A percentile compares a stretch with the other conserved stretches of the same genome.
phyloP scores from a whole-genome alignment of 2,888 invertebrate species.

The Pedicia rivosa region DNA sequence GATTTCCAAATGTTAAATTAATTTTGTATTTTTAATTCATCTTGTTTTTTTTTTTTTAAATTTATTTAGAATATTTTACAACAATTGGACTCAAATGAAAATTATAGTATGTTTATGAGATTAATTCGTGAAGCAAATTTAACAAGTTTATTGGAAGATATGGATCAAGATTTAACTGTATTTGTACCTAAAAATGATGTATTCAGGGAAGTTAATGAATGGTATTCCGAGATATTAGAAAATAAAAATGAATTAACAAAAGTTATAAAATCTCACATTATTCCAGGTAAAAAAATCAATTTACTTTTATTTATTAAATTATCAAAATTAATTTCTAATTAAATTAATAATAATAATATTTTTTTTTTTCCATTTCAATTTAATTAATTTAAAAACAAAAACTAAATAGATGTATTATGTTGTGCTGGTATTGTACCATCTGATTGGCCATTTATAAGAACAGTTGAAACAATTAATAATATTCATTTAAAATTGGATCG shows the following conservation, averaged over 20 bases:
- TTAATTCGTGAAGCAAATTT: constrained; percentile 25
- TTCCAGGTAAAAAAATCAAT: constrained; percentile 5
- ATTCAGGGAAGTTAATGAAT: constrained; percentile 25
- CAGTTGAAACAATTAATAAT: constrained; percentile 26
- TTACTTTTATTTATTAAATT: not conserved
- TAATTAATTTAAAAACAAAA: no score
- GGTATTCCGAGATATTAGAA: constrained; percentile 16
- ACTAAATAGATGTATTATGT: constrained; percentile 28
- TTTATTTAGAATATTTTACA: constrained; percentile 20
- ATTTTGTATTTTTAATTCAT: not conserved
- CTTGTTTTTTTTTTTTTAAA: not conserved
- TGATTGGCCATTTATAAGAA: constrained; percentile 30
- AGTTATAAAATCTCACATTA: constrained; percentile 25
- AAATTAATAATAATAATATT: not conserved
- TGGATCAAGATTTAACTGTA: constrained; percentile 23
- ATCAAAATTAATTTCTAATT: not conserved
- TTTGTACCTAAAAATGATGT: constrained; percentile 30
- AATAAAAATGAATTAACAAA: constrained; percentile 19
- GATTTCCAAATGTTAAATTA: not conserved
- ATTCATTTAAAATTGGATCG: constrained; percentile 26
- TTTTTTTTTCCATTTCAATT: not conserved
- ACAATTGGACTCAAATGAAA: constrained; percentile 23
- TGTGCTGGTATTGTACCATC: constrained; percentile 30
- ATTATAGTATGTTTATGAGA: constrained; percentile 28
- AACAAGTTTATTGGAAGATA: constrained; percentile 21